Percentiles rank a stretch among this genome's conserved stretches.
These are phyloP conservation scores for Leptopilina boulardi DNA, from an alignment of 1,140 invertebrate genomes.

Conservation along the genomic window DNA sequence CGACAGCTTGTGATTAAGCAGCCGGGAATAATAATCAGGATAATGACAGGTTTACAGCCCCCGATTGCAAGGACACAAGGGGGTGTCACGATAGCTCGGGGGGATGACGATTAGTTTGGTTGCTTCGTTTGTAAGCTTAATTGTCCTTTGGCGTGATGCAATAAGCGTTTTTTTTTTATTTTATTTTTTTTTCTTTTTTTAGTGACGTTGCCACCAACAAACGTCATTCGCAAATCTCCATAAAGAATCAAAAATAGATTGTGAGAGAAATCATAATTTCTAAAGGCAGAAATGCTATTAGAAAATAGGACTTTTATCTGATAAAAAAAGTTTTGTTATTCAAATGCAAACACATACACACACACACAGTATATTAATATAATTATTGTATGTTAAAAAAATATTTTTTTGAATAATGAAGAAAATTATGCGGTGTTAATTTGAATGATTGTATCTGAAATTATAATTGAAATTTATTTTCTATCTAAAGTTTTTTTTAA, in stretches of 20 bases:
- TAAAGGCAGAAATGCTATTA: neutral
- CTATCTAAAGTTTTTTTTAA: neutral
- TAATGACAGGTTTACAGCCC: constrained; percentile 71
- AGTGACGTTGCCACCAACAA: constrained; percentile 9
- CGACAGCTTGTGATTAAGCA: constrained; percentile 67
- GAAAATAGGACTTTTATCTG: neutral
- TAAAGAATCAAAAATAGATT: constrained; percentile 17
- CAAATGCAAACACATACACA: neutral
- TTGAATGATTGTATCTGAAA: neutral
- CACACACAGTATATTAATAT: neutral
- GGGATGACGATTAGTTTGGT: constrained; percentile 57
- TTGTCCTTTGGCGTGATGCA: constrained; percentile 73
- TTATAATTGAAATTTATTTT: neutral
- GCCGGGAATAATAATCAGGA: constrained; percentile 71
- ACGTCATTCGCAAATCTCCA: constrained; percentile 23
- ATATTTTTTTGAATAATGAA: neutral
- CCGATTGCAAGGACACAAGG: constrained; percentile 51
- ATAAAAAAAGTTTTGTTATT: constrained; percentile 22
- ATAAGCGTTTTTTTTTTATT: constrained; percentile 56
- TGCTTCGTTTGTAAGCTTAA: constrained; percentile 70
- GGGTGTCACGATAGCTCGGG: constrained; percentile 40
- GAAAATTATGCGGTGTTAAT: neutral
- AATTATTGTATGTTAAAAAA: neutral
- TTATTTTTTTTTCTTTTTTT: neutral
- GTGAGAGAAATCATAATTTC: constrained; percentile 20